Base-by-base conservation (phyloP, 2,797 vertebrate species). In the Chloroceryle inda region DNA sequence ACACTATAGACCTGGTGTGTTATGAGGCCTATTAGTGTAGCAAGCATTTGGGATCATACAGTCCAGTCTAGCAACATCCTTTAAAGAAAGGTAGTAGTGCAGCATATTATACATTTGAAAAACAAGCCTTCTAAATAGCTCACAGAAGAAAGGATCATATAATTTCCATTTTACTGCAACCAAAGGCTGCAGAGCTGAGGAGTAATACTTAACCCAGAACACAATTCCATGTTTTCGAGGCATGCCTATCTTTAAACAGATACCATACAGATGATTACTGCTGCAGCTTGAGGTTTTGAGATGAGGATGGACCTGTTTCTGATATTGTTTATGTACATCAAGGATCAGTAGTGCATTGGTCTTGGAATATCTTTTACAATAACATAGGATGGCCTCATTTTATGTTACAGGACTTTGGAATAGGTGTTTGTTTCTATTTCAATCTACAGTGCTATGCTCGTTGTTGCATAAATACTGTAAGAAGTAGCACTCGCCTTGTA, bases 21-120 rank as follows among this genome's bases (percentile, higher is more conserved):
- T 92, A 83, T 31, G 21, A 92, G 49, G 17, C 49, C 68, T 96
- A 94, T 97, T 96, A 97, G 76, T 27, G 40, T 85, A 92, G 82
- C 68, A 95, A 81, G 91, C 2, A 0, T 96, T 94, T 83, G 29
- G 47, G 63, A 61, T 67, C 62, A 91, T 82, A 74, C 42, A 50
- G 29, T 83, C 52, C 33, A 91, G 64, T 75, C 88, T 92, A 91
- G 73, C 38, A 96, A 62, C 61, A 82, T 35, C 29, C 69, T 90
- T 94, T 85, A 37, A 95, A 94, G 58, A 88, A 83, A 95, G 10
- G 11, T 27, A 72, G 19, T 63, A 49, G 6, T 59, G 67, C 35
- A 95, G 58, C 78, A 38, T 87, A 85, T 63, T 55, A 52, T 22
- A 55, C 10, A 79, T 90, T 84, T 73, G 47, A 82, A 85, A 94